A percentile compares a stretch with the other conserved stretches of the same genome.
phyloP scores from a whole-genome alignment of 2,888 invertebrate genomes.

The Trypoxylon attenuatum region DNA sequence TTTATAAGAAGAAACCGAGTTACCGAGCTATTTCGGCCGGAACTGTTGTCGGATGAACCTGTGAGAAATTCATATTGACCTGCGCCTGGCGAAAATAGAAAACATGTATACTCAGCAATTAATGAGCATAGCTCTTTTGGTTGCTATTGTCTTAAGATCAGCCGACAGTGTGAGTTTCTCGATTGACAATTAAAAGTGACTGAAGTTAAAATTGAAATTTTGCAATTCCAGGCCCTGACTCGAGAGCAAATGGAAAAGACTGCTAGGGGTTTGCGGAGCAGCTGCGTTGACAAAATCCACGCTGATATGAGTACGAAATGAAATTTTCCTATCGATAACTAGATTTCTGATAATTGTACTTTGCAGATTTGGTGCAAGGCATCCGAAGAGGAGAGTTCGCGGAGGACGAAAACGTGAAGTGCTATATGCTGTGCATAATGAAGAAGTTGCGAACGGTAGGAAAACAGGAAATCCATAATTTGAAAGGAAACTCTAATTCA shows the following conservation, averaged over 20 bases:
- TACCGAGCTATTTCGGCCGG: neutral
- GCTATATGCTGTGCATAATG: conserved; percentile 77
- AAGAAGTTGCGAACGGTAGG: conserved; percentile 77
- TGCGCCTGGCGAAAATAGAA: neutral
- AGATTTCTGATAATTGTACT: neutral
- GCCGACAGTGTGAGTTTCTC: conserved; percentile 32
- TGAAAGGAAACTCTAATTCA: neutral
- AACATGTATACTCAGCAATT: conserved; percentile 21
- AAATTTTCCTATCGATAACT: neutral
- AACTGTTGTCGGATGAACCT: neutral
- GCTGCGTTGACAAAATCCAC: conserved; percentile 80
- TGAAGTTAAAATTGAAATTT: neutral
- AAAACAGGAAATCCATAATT: conserved; percentile 18
- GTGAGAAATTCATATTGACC: too few relatives aligned
- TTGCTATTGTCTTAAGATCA: neutral
- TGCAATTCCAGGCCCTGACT: conserved; percentile 46
- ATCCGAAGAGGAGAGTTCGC: conserved; percentile 53
- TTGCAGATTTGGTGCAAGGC: conserved; percentile 36
- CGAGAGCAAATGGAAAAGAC: conserved; percentile 80
- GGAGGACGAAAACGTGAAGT: conserved; percentile 68
- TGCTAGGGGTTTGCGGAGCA: conserved; percentile 79
- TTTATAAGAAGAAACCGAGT: neutral
- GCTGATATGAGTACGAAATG: conserved; percentile 76
- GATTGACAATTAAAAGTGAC: neutral
- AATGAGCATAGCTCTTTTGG: conserved; percentile 7